A percentile compares a stretch with the other conserved stretches of the same genome.
phyloP scores from a whole-genome alignment of 2,888 invertebrate species.

The Reticulitermes lucifugus region DNA sequence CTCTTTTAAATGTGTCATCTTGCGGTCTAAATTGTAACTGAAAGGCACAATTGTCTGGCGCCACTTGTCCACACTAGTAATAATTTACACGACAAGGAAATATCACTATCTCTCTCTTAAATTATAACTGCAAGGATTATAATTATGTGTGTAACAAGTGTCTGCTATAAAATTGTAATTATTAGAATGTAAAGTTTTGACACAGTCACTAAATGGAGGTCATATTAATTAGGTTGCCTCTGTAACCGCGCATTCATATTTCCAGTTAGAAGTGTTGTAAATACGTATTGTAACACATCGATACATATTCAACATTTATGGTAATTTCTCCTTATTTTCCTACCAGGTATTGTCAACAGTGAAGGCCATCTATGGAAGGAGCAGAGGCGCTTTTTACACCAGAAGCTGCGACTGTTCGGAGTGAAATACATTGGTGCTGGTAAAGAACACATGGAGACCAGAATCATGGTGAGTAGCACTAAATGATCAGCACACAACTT shows the following conservation, averaged over 20 bases:
- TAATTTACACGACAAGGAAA: too few species aligned
- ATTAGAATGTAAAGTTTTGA: too few species aligned
- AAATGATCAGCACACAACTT: background rate
- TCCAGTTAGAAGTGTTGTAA: background rate
- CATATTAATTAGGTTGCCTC: too few species aligned
- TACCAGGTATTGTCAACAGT: constrained; percentile 87
- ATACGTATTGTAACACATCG: too few species aligned
- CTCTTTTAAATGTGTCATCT: background rate
- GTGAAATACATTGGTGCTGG: constrained; percentile 88
- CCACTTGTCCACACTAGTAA: background rate
- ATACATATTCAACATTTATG: too few species aligned
- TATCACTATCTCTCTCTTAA: too few species aligned
- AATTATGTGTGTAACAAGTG: too few species aligned
- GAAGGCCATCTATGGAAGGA: constrained; percentile 92
- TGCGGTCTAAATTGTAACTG: background rate
- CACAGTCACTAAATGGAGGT: too few species aligned
- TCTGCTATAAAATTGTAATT: too few species aligned
- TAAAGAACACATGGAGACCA: constrained; percentile 83
- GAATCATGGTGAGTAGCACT: constrained; percentile 79
- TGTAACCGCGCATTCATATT: background rate
- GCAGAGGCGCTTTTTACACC: constrained; percentile 88
- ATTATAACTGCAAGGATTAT: too few species aligned
- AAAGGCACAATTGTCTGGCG: background rate
- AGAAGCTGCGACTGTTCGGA: constrained; percentile 85
- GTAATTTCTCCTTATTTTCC: background rate